phyloP scores from a whole-genome alignment of 1,140 invertebrate genomes.

The Belonocnema kinseyi region DNA sequence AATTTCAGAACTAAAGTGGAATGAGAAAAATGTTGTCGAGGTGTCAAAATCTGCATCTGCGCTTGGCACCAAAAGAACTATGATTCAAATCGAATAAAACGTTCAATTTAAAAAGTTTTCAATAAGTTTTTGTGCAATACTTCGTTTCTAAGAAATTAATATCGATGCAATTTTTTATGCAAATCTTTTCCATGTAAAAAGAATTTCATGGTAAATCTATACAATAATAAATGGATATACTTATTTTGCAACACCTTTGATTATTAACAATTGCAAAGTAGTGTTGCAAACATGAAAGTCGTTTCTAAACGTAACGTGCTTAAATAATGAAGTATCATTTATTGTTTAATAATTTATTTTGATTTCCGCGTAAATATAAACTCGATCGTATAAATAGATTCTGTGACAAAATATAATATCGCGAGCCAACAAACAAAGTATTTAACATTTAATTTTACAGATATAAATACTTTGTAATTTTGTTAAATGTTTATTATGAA shows the following conservation, averaged over 20 bases:
- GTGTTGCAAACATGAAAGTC: no score
- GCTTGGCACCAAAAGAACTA: not conserved
- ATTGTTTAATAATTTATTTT: no score
- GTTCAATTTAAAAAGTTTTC: not conserved
- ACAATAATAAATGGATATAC: not conserved
- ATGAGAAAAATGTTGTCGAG: constrained; percentile 5
- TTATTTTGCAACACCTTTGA: not conserved
- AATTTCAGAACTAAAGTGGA: not conserved
- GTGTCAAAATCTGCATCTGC: constrained; percentile 4
- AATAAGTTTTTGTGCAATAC: not conserved
- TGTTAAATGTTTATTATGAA: no score
- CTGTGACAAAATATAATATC: not conserved
- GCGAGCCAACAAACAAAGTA: not conserved
- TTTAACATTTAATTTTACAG: not conserved
- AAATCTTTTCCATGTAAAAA: not conserved
- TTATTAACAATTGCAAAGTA: not conserved
- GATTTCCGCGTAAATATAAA: not conserved
- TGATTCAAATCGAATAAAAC: not conserved
- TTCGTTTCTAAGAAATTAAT: not conserved
- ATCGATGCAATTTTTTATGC: constrained; percentile 1
- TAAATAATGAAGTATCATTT: no score
- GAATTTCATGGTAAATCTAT: no score
- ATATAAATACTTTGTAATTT: no score
- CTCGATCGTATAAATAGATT: not conserved
- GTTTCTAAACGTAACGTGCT: no score